These are phyloP conservation scores for Meloidogyne chitwoodi DNA, from an alignment of 1,140 invertebrate genomes.

Conservation along the genomic window DNA sequence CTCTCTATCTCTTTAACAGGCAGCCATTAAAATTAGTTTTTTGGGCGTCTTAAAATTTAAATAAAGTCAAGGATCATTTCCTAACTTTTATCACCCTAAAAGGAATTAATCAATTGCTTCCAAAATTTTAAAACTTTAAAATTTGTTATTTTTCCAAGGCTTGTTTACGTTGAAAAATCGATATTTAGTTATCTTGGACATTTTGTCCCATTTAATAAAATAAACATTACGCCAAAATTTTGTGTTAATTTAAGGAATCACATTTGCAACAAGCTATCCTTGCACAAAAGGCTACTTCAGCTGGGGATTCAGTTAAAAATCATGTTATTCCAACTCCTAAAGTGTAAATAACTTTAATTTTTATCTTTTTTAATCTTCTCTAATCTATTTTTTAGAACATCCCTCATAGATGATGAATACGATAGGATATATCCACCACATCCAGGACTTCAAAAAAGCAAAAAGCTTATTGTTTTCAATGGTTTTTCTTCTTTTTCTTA, in stretches of 20 bases:
- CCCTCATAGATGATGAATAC: constrained; percentile 31
- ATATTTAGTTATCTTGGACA: too few species aligned
- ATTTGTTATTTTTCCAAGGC: not conserved
- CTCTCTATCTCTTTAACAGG: not conserved
- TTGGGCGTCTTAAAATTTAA: not conserved
- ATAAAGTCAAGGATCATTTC: not conserved
- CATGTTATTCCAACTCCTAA: constrained; percentile 41
- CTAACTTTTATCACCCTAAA: not conserved
- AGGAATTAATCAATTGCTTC: not conserved
- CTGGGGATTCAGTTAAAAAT: constrained; percentile 26
- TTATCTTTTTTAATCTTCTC: not conserved
- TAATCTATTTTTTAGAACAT: not conserved
- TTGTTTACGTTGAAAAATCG: too few species aligned
- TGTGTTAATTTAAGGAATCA: too few species aligned
- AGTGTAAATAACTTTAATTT: not conserved
- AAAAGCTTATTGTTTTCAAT: constrained; percentile 28
- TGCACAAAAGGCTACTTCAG: constrained; percentile 43
- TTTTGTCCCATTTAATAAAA: constrained; percentile 4
- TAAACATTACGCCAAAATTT: too few species aligned
- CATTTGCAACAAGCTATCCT: constrained; percentile 41
- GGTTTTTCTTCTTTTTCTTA: constrained; percentile 7
- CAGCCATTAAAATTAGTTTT: not conserved
- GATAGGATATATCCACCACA: constrained; percentile 19
- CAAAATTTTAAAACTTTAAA: not conserved
- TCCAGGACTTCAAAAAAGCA: not conserved